Percentiles rank a stretch among this genome's conserved stretches.
These are phyloP conservation scores for Lepidonotus clava DNA, from an alignment of 2,888 invertebrate genomes.

Conservation along the genomic window DNA sequence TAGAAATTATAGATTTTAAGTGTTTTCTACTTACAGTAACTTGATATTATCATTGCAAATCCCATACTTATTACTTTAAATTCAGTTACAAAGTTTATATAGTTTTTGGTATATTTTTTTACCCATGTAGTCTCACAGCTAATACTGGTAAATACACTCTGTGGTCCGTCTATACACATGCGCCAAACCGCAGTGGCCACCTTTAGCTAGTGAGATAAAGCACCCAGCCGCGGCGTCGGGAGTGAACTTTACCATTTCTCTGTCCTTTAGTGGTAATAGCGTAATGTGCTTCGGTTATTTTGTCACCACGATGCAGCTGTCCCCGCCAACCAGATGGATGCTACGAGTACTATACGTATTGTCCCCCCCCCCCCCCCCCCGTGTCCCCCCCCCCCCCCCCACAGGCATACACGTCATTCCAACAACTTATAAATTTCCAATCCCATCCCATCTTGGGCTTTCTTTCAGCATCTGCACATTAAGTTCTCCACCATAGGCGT, in stretches of 20 bases:
- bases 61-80: too few relatives aligned
- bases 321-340: not conserved
- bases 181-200: not conserved
- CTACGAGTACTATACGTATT: not conserved
- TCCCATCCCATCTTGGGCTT: too few relatives aligned
- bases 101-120: too few relatives aligned
- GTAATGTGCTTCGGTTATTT: not conserved
- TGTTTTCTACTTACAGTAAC: too few relatives aligned
- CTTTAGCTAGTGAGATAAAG: not conserved
- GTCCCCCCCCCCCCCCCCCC: not conserved
- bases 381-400: not conserved
- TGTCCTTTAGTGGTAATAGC: slow-evolving; percentile 32
- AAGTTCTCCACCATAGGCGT: too few relatives aligned
- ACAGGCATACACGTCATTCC: not conserved
- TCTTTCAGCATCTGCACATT: too few relatives aligned
- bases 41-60: too few relatives aligned
- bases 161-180: too few relatives aligned
- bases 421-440: too few relatives aligned
- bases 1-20: not conserved
- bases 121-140: too few relatives aligned
- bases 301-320: slow-evolving; percentile 6
- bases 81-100: too few relatives aligned
- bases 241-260: slow-evolving; percentile 34
- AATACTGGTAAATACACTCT: too few relatives aligned
- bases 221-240: not conserved